Evolutionary conservation across 2,888 invertebrate genomes (phyloP).

Genomic region (Ichneumoninae sp.): DNA sequence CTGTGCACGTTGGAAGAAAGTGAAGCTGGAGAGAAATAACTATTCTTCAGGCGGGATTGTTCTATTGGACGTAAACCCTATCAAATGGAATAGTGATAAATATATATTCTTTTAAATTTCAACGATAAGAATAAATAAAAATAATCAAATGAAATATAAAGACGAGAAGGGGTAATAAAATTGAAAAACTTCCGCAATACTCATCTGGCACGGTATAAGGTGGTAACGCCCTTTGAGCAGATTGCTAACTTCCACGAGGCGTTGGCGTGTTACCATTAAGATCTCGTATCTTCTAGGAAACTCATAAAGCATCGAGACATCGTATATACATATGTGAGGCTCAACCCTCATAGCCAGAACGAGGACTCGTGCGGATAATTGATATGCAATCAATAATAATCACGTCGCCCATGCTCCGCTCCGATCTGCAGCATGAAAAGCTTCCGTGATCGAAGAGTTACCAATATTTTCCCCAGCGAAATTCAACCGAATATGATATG

Average conservation of each 20-base stretch:
- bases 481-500: not conserved
- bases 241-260: slow-evolving; percentile 39
- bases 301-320: slow-evolving; percentile 30
- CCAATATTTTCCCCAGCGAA: not conserved
- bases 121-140: too few species aligned
- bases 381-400: slow-evolving; percentile 52
- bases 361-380: slow-evolving; percentile 41
- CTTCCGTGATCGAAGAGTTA: not conserved
- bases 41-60: too few species aligned
- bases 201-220: not conserved
- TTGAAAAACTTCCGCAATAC: not conserved
- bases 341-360: not conserved
- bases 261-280: slow-evolving; percentile 44
- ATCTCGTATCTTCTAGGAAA: slow-evolving; percentile 33
- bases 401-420: slow-evolving; percentile 29
- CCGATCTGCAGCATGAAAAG: not conserved
- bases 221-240: not conserved
- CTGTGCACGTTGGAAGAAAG: too few species aligned
- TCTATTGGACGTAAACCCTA: too few species aligned
- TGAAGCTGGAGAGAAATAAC: too few species aligned
- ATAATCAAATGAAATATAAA: too few species aligned
- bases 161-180: not conserved
- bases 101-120: too few species aligned
- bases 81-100: too few species aligned
- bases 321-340: not conserved